Percentiles rank a stretch among this genome's conserved stretches.
These are phyloP conservation scores for Cylloceria caligata DNA, from an alignment of 2,888 invertebrate species.

Conservation along the genomic window DNA sequence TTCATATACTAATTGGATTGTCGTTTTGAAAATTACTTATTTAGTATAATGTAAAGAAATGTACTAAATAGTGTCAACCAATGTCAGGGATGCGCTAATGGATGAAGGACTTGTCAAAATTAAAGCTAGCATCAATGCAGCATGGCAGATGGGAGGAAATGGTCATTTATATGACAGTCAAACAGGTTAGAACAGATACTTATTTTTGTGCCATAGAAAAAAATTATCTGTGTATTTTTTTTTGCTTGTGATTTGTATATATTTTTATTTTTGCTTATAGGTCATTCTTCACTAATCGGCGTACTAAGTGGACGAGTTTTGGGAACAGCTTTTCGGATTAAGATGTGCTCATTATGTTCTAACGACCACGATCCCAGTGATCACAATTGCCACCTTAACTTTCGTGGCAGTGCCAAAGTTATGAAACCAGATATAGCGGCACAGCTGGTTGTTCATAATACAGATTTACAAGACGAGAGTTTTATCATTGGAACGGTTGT, in stretches of 20 bases:
- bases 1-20: conserved; percentile 24
- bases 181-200: conserved; percentile 23
- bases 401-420: too few species aligned
- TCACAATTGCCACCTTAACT: too few species aligned
- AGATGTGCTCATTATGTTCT: conserved; percentile 41
- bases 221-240: conserved; percentile 5
- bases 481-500: conserved; percentile 49
- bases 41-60: background rate
- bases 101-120: conserved; percentile 34
- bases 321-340: too few species aligned
- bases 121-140: conserved; percentile 31
- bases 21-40: conserved; percentile 11
- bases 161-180: too few species aligned
- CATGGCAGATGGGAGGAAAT: conserved; percentile 35
- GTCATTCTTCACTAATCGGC: conserved; percentile 47
- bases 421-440: too few species aligned
- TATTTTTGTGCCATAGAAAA: too few species aligned
- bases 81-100: conserved; percentile 18
- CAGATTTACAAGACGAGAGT: conserved; percentile 40
- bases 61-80: conserved; percentile 13
- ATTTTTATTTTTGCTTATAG: too few species aligned
- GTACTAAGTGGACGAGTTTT: conserved; percentile 42
- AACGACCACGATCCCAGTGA: too few species aligned
- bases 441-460: too few species aligned
- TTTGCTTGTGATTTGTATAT: conserved; percentile 23